A percentile compares a stretch with the other conserved stretches of the same genome.
These are phyloP conservation scores for Dinothrombium tinctorium DNA, from an alignment of 1,140 invertebrate genomes.

Conservation along the genomic window DNA sequence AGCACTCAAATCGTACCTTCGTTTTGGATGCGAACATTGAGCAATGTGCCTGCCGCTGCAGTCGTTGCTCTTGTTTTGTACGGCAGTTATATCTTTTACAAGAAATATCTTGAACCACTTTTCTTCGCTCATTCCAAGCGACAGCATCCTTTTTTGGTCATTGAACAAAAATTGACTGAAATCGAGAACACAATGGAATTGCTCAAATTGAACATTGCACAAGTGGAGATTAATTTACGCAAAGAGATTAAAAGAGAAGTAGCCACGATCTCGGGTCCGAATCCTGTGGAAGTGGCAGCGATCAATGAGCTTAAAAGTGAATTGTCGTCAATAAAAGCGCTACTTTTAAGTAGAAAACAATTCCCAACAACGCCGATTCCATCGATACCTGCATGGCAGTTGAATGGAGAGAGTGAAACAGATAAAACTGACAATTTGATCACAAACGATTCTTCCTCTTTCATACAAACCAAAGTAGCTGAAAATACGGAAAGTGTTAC, in stretches of 20 bases:
- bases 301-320: conserved; percentile 9
- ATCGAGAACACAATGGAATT: not conserved
- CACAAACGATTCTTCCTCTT: not conserved
- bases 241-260: conserved; percentile 2
- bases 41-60: not conserved
- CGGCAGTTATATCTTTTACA: conserved; percentile 9
- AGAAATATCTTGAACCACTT: conserved; percentile 4
- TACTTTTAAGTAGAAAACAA: conserved; percentile 7
- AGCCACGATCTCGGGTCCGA: not conserved
- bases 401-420: not conserved
- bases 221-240: not conserved
- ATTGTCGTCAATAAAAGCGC: conserved; percentile 9
- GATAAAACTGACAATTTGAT: not conserved
- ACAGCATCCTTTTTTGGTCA: not conserved
- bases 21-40: not conserved
- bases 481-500: not conserved
- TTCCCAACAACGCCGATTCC: not conserved
- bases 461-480: not conserved
- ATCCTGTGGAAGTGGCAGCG: conserved; percentile 1
- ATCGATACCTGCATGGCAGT: conserved; percentile 11
- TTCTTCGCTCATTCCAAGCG: not conserved
- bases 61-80: conserved; percentile 7
- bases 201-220: not conserved
- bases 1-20: not conserved
- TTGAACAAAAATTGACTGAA: conserved; percentile 4